Base-by-base conservation (phyloP, 2,797 vertebrate genomes). In the Anguilla marmorata region DNA sequence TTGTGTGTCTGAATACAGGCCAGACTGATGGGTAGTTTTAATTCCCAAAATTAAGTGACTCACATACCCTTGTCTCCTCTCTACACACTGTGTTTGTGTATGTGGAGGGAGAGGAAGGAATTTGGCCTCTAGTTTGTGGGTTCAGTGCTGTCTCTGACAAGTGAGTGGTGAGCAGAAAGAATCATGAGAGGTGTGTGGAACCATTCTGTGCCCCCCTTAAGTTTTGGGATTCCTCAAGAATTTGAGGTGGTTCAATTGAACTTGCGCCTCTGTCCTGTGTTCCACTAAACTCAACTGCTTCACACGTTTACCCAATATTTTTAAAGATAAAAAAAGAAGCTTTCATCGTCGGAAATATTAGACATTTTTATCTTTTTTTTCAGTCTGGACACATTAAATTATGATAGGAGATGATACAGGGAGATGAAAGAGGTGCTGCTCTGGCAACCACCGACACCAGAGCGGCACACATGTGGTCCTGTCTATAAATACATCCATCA, bases 401-500 rank as follows among this genome's bases (percentile, higher is more conserved):
- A 37, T 76, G 33, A 50, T 1, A 11, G 56, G 33, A 60, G 80
- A 37, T 45, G 79, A 82, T 8, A 33, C 45, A 3, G 56, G 27
- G 86, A 30, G 37, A 52, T 48, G 58, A 45, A 66, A 66, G 30
- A 41, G 60, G 85, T 1, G 11, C 16, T 54, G 54, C 74, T 87
- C 72, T 19, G 30, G 72, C 72, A 16, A 76, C 30, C 33, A 1
- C 14, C 1, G 33, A 85, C 87, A 87, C 88, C 83, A 80, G 74
- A 88, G 63, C 50, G 27, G 56, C 87, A 72, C 86, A 93, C 89
- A 87, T 91, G 89, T 88, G 89, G 89, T 86, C 85, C 84, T 91
- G 89, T 90, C 91, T 92, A 91, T 91, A 92, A 93, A 92, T 90
- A 91, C 89, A 85, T 88, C 69, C 89, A 86, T 92, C 89, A 89